These are phyloP conservation scores for Cheilinus undulatus DNA, from an alignment of 2,113 vertebrate species.

Conservation along the genomic window DNA sequence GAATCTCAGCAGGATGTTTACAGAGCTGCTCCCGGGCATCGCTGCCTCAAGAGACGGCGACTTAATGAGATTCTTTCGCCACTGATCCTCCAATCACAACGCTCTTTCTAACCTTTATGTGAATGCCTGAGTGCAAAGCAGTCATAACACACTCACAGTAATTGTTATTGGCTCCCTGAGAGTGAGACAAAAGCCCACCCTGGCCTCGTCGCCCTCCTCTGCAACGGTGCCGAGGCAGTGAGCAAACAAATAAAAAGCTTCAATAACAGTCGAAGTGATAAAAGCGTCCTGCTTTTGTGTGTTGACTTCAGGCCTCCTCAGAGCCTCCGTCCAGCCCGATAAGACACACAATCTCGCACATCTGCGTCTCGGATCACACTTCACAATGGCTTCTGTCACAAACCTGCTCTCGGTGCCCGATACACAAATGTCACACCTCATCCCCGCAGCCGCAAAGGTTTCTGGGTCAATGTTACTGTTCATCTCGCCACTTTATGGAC, in stretches of 20 bases:
- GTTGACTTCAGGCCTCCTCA: not conserved
- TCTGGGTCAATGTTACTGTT: constrained; percentile 11
- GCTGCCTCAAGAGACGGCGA: not conserved
- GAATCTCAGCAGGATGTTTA: not conserved
- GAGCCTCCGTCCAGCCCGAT: constrained; percentile 21
- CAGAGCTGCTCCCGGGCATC: not conserved
- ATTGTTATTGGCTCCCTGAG: constrained; percentile 15
- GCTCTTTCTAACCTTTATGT: constrained; percentile 12
- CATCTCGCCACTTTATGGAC: constrained; percentile 8
- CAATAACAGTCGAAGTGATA: constrained; percentile 13
- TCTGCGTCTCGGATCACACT: constrained; percentile 7
- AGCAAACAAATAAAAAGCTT: constrained; percentile 28
- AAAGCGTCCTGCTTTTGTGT: constrained; percentile 22
- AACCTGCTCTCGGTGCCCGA: constrained; percentile 4
- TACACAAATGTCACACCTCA: constrained; percentile 44
- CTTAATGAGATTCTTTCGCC: constrained; percentile 18
- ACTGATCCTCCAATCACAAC: not conserved
- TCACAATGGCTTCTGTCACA: constrained; percentile 14
- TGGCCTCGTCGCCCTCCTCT: not conserved
- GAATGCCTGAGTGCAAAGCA: not conserved
- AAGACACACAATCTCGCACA: constrained; percentile 26
- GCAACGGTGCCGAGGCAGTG: not conserved
- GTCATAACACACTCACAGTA: constrained; percentile 20
- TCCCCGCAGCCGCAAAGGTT: not conserved
- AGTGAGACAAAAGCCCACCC: not conserved